Base-by-base conservation (phyloP, 2,113 vertebrate genomes). In the Corvus moneduloides region DNA sequence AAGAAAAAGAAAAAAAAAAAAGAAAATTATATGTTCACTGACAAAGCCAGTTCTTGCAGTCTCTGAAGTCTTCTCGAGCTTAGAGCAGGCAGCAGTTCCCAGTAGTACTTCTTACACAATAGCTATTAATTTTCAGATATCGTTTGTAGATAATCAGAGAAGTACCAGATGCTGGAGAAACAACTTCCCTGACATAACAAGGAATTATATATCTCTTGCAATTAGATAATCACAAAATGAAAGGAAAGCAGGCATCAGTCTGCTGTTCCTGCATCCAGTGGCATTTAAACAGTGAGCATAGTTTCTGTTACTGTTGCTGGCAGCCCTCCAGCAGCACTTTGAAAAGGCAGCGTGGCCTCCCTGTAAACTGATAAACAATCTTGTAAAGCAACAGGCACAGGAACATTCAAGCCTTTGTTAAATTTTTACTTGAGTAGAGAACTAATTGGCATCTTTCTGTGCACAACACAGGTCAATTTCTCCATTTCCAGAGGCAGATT, bases 171-270 rank as follows among this genome's bases (percentile, higher is more conserved):
- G 67, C 64, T 74, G 43, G 9, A 41, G 59, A 87, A 97, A 97
- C 77, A 93, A 72, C 83, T 95, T 96, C 90, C 76, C 85, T 87
- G 92, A 67, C 86, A 90, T 84, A 95, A 94, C 43, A 4, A 92
- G 93, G 88, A 95, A 93, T 94, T 91, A 87, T 82, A 69, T 91
- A 95, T 97, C 93, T 94, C 92, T 89, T 76, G 66, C 96, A 96
- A 96, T 96, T 97, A 94, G 86, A 96, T 96, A 71, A 95, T 85
- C 86, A 51, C 80, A 89, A 92, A 96, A 92, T 61, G 46, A 96
- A 97, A 94, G 74, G 77, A 87, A 91, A 96, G 80, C 92, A 96
- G 95, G 63, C 92, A 95, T 74, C 90, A 61, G 48, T 62, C 84
- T 96, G 76, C 89, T 48, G 22, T 75, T 87, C 90, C 82, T 9